Base-by-base conservation (phyloP, 2,797 vertebrate genomes). In the Pteronotus mesoamericanus region DNA sequence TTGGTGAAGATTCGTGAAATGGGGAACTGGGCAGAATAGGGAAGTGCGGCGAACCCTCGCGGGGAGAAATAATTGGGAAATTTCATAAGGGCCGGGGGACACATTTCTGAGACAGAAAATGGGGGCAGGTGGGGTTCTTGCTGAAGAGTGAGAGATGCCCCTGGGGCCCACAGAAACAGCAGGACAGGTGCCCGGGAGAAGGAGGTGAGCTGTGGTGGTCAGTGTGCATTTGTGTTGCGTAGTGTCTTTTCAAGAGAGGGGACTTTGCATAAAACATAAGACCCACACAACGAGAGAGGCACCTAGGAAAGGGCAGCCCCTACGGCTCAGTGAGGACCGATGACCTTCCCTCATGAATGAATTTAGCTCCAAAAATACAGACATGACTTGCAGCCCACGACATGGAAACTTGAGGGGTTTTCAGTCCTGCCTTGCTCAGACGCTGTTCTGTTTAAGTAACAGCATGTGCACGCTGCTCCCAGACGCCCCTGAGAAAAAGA, bases 401-500 rank as follows among this genome's bases (percentile, higher is more conserved):
- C 74, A 26, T 22, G 90, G 87, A 57, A 64, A 24, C 78, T 83
- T 88, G 29, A 18, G 0, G 72, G 24, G 55, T 44, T 86, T 88
- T 83, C 79, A 48, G 89, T 26, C 57, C 82, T 44, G 75, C 57
- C 48, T 92, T 69, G 80, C 95, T 93, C 59, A 59, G 86, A 53
- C 1, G 3, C 24, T 44, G 77, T 93, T 90, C 91, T 94, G 34
- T 66, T 79, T 82, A 88, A 94, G 74, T 94, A 61, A 95, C 82
- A 95, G 88, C 75, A 32, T 93, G 91, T 93, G 94, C 89, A 34
- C 32, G 21, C 44, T 21, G 44, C 69, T 91, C 86, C 79, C 84
- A 78, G 88, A 59, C 90, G 78, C 83, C 48, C 87, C 57, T 68
- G 44, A 59, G 91, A 89, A 92, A 91, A 89, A 59, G 26, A 87